Evolutionary conservation across 2,797 vertebrate species (phyloP), one percentile per base, ranked within the genome.

Genomic region (Chelidonichthys spinosus): DNA sequence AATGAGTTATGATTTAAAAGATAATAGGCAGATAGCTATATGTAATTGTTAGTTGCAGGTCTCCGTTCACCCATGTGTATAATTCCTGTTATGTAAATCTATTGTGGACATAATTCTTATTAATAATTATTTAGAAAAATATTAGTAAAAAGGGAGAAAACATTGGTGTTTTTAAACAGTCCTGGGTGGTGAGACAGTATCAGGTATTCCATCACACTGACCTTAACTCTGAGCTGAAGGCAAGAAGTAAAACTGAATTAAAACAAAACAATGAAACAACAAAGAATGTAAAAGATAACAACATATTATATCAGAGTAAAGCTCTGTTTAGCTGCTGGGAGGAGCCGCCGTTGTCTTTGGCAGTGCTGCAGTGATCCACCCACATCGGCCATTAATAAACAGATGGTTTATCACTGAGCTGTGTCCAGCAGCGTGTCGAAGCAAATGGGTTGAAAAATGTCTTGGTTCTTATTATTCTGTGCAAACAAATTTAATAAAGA

Each of bases 261-360:
- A 85, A 86, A 86, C 76, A 53, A 85, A 86, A 89, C 81, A 85
- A 44, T 8, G 61, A 47, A 62, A 78, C 70, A 73, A 76, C 47
- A 63, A 76, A 78, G 82, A 85, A 85, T 83, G 81, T 36, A 11
- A 83, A 83, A 66, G 72, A 88, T 55, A 89, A 87, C 62, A 87
- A 64, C 68, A 39, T n/a, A 37, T 76, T 0, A 82, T 78, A 86
- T 79, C 43, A 69, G 63, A 58, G 64, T 68, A 78, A 87, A 79
- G 68, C 86, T 84, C 47, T 69, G 74, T 79, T 83, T 64, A 84
- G 78, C 78, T 66, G 77, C 54, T 18, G 74, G 72, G 77, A 74
- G 59, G 78, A 47, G 72, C 43, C 2, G 0, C 18, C 2, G 86
- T 88, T 87, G 79, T 71, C 89, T 75, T 89, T 92, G 90, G 87